Evolutionary conservation across 92 coral and sea anemone species (phyloP), one percentile per base, ranked within the genome.

Genomic region (Metridium senile): DNA sequence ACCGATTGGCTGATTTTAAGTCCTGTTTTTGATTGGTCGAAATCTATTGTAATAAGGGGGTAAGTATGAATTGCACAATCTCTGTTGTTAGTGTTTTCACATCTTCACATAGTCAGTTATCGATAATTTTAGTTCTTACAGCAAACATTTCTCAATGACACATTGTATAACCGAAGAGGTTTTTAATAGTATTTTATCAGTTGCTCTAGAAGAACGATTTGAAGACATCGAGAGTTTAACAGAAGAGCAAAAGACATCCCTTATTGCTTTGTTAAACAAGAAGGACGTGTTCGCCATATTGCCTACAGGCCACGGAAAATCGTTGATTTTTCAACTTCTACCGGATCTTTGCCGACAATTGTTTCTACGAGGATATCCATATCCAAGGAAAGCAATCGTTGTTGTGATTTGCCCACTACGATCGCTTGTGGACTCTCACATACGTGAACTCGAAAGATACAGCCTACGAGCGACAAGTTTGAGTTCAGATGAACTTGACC

Each of bases 401-500:
- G 56, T 83, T 35, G 88, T 87, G 47, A 77, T 84, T 33, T 88
- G 93, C 54, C 86, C 93, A 11, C 66, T 88, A 74, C 75, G 63
- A 30, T 84, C 86, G n/a, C 76, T 87, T 26, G 88, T 78, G 25
- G 82, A 78, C 62, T 87, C 91, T 59, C 88, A 87, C 74, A 81
- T 76, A 49, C 77, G 73, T 39, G 89, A 89, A 51, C 66, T 85
- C 26, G 39, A 31, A 43, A 63, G 66, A 30, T 66, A 82, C 27
- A 86, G 84, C 11, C 47, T 82, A 43, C 62, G 71, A 46, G 74
- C 84, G 56, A 66, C 82, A 21, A 33, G 75, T 46, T 49, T 86
- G 53, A 32, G 13, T 13, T n/a, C 80, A 33, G 74, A 68, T 54
- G 73, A 54, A 33, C n/a, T 77, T 34, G 87, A 81, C 74, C 83